Evolutionary conservation across 2,113 vertebrate genomes (phyloP).

Genomic region (Choloepus hoffmanni): DNA sequence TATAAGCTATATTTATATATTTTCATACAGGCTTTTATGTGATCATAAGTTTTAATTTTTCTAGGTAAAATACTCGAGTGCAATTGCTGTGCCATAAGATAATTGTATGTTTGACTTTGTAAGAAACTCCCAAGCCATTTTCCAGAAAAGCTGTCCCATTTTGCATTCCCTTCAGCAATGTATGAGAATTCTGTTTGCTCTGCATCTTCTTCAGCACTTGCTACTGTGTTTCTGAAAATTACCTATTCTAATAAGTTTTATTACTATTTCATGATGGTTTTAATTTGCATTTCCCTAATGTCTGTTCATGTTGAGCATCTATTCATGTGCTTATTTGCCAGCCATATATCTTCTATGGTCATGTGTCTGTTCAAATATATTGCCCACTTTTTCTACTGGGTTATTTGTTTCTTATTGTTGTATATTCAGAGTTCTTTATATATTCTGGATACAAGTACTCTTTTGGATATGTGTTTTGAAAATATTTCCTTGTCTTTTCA

Average conservation of each 20-base stretch:
- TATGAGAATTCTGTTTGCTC: background rate
- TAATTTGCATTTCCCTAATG: background rate
- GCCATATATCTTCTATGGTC: background rate
- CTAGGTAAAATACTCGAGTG: background rate
- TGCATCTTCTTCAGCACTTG: background rate
- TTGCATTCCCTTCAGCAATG: background rate
- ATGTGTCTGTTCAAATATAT: slow-evolving; percentile 2
- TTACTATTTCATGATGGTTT: background rate
- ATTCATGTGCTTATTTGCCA: background rate
- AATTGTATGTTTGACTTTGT: background rate
- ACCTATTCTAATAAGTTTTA: background rate
- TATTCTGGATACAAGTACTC: background rate
- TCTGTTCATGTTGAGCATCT: background rate
- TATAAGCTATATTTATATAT: background rate
- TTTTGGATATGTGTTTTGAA: background rate
- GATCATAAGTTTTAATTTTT: background rate
- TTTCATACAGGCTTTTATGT: background rate
- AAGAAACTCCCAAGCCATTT: background rate
- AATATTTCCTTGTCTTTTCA: background rate
- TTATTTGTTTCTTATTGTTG: background rate
- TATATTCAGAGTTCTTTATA: background rate
- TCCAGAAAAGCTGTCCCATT: background rate
- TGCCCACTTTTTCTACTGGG: background rate
- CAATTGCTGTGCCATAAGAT: background rate
- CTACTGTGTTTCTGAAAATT: background rate